These are phyloP conservation scores for Leiothrix lutea DNA, from an alignment of 2,113 vertebrate genomes.

Conservation along the genomic window DNA sequence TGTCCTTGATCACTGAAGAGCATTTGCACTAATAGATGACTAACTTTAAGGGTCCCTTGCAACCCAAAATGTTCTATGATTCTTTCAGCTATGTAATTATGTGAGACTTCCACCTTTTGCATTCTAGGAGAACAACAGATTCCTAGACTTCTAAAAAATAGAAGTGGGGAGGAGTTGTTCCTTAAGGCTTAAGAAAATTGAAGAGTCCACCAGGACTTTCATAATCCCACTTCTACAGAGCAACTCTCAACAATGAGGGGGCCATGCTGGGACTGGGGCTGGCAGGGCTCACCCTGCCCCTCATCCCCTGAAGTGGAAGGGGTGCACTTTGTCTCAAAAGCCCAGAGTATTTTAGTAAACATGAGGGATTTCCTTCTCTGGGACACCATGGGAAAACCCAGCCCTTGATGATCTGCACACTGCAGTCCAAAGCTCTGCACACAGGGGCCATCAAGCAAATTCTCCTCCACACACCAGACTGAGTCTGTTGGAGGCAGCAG, in stretches of 20 bases:
- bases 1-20: background rate
- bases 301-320: background rate
- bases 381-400: background rate
- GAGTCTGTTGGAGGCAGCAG: background rate
- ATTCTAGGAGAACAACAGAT: background rate
- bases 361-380: background rate
- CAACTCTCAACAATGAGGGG: background rate
- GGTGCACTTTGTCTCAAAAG: background rate
- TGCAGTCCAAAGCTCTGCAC: background rate
- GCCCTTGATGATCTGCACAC: background rate
- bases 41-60: background rate
- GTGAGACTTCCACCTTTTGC: background rate
- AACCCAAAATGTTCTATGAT: background rate
- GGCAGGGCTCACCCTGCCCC: background rate
- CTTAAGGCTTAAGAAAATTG: background rate
- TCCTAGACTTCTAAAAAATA: background rate
- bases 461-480: background rate
- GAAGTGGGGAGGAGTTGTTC: background rate
- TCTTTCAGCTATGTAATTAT: background rate
- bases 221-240: background rate
- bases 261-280: background rate
- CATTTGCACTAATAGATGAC: background rate
- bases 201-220: background rate
- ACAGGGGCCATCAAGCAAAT: background rate
- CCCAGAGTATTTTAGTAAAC: background rate